Evolutionary conservation across 2,888 invertebrate genomes (phyloP).

Genomic region (Subacronicta megacephala): DNA sequence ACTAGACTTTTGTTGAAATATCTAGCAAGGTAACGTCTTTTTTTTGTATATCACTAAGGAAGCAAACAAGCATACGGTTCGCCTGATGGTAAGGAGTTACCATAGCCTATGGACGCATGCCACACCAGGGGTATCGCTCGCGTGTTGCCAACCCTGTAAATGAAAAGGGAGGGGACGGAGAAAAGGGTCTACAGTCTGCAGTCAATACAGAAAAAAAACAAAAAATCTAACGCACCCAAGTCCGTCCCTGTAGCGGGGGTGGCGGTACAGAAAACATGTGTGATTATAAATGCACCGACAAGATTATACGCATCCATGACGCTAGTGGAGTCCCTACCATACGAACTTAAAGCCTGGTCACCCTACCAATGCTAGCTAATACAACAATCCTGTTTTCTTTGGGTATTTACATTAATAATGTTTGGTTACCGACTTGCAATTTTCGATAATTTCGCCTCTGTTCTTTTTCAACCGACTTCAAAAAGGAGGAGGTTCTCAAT

Average conservation of each 20-base stretch:
- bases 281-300: conserved; percentile 60
- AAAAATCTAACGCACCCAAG: conserved; percentile 5
- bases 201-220: background rate
- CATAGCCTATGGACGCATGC: too few species aligned
- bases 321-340: conserved; percentile 27
- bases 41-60: too few species aligned
- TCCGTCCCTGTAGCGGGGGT: conserved; percentile 24
- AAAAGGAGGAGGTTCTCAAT: too few species aligned
- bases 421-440: conserved; percentile 21
- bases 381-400: conserved; percentile 59
- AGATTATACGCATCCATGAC: conserved; percentile 40
- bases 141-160: too few species aligned
- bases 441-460: background rate
- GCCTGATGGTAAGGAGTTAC: too few species aligned
- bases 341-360: conserved; percentile 6
- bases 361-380: conserved; percentile 41
- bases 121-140: too few species aligned
- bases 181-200: too few species aligned
- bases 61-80: too few species aligned
- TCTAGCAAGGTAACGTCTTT: too few species aligned
- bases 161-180: too few species aligned
- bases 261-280: conserved; percentile 28
- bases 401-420: conserved; percentile 60
- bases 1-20: too few species aligned
- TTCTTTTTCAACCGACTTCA: too few species aligned